Evolutionary conservation across 37 sponge, comb jelly and placozoan genomes (phyloP), one percentile per base, ranked within the genome.

Genomic region (Ianthella basta): DNA sequence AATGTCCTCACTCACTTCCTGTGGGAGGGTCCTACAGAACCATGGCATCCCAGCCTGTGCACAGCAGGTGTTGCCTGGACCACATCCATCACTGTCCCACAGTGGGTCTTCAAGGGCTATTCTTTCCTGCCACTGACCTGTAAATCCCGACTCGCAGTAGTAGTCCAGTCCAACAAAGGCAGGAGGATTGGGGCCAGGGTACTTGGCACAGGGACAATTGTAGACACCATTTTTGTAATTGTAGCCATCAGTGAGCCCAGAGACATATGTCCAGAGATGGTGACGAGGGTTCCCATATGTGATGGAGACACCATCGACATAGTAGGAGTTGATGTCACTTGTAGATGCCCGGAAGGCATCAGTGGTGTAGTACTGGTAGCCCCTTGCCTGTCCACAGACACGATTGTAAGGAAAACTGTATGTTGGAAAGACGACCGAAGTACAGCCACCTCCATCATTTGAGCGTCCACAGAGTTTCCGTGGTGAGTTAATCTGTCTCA

Each of bases 181-280:
- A 10, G 82, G 82, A 24, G 82, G 82, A 29, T n/a, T 16, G n/a
- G 82, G 63, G 23, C 63, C 82, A 55, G 82, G 63, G 35, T 59
- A 32, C 30, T 5, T 59, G 30, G 82, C 63, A 59, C 82, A 81
- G 6, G 82, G 82, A 59, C 82, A 81, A 36, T 59, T 81, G 10
- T 19, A n/a, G 10, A 4, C 12, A 72, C 30, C 39, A 27, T 16
- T 24, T 25, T 13, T 4, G 30, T 59, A 15, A 37, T 81, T 81
- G 19, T 5, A 21, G 32, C 59, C 35, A 57, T 81, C 82, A 56
- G 61, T 21, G 40, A 59, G 4, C 29, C 82, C 82, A 4, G 23
- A 60, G 4, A 63, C 82, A 59, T 81, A 81, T 12, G 64, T 81
- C 82, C 82, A 81, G 21, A 81, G 16, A 44, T 81, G 82, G 63